Percentiles rank a stretch among this genome's conserved stretches.
These are phyloP conservation scores for Hirudo medicinalis DNA, from an alignment of 1,140 invertebrate species.

Conservation along the genomic window DNA sequence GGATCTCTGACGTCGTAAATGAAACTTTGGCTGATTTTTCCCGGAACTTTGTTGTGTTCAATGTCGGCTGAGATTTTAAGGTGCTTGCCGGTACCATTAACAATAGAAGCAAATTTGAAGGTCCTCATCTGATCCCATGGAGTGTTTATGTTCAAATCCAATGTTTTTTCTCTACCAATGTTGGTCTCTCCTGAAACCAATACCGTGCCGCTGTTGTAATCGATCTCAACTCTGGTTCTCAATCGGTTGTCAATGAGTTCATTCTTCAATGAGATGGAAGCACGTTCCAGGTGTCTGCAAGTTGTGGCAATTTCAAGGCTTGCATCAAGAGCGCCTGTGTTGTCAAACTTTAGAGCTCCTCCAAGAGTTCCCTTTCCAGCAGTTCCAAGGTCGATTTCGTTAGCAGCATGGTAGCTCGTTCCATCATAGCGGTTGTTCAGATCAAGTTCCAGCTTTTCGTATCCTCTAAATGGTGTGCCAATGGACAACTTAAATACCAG, in stretches of 20 bases:
- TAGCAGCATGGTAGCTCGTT: slow-evolving; percentile 8
- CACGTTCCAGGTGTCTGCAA: slow-evolving; percentile 8
- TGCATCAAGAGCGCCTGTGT: not conserved
- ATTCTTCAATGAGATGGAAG: slow-evolving; percentile 7
- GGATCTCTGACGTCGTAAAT: too few species aligned
- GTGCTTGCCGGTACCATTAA: not conserved
- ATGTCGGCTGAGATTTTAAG: not conserved
- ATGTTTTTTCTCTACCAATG: slow-evolving; percentile 7
- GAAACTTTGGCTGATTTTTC: not conserved
- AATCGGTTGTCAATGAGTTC: not conserved
- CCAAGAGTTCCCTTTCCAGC: slow-evolving; percentile 2
- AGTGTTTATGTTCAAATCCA: slow-evolving; percentile 2
- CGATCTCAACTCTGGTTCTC: not conserved
- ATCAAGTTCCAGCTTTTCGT: not conserved
- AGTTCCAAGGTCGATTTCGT: slow-evolving; percentile 1
- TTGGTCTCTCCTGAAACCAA: slow-evolving; percentile 9
- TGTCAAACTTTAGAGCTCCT: not conserved
- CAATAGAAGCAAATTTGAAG: not conserved
- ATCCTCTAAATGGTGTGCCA: slow-evolving; percentile 14
- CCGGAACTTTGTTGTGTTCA: not conserved
- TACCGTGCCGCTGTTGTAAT: not conserved
- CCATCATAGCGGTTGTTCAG: slow-evolving; percentile 9
- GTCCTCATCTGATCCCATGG: not conserved
- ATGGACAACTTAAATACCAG: slow-evolving; percentile 6
- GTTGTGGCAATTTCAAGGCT: slow-evolving; percentile 5